phyloP scores from a whole-genome alignment of 2,888 invertebrate genomes.

The Biston betularia region DNA sequence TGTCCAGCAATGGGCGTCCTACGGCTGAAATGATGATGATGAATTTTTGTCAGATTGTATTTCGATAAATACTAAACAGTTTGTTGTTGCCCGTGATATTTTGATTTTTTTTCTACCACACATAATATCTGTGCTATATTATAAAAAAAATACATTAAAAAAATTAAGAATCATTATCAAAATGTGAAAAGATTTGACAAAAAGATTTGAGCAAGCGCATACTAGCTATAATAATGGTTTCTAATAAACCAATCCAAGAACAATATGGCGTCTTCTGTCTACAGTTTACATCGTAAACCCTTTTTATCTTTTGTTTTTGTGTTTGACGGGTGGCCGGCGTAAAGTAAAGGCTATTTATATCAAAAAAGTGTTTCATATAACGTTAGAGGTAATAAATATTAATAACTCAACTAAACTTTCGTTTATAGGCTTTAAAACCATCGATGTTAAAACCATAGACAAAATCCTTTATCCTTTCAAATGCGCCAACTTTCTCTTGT shows the following conservation, averaged over 20 bases:
- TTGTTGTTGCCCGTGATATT: too few relatives aligned
- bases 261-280: constrained; percentile 58
- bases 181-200: constrained; percentile 42
- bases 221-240: constrained; percentile 43
- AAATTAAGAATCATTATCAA: constrained; percentile 42
- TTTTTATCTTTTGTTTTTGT: constrained; percentile 64
- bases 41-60: too few relatives aligned
- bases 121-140: too few relatives aligned
- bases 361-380: constrained; percentile 72
- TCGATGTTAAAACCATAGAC: constrained; percentile 43
- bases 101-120: too few relatives aligned
- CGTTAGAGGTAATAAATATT: constrained; percentile 78
- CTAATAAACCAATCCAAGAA: constrained; percentile 56
- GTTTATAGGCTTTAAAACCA: constrained; percentile 71
- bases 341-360: constrained; percentile 80
- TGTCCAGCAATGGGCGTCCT: too few relatives aligned
- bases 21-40: too few relatives aligned
- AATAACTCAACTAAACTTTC: constrained; percentile 75
- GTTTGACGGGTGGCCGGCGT: constrained; percentile 77
- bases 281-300: constrained; percentile 61
- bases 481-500: constrained; percentile 18
- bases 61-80: too few relatives aligned
- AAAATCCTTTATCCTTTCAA: constrained; percentile 25
- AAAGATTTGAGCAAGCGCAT: constrained; percentile 54
- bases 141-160: neutral